Evolutionary conservation across 1,140 invertebrate genomes (phyloP).

Genomic region (Bradynema listronoti): DNA sequence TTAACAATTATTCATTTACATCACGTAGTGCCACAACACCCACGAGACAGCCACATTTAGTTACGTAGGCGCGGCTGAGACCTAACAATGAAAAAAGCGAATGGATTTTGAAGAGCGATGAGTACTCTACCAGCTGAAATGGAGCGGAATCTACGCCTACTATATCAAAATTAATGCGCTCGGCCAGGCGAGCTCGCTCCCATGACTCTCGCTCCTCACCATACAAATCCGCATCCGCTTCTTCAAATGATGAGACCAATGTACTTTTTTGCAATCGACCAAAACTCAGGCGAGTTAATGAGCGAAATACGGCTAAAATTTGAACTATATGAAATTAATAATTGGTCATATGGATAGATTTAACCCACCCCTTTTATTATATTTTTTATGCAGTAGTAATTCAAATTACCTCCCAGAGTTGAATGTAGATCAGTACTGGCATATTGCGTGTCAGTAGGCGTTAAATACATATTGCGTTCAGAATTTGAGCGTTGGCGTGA

Average conservation of each 20-base stretch:
- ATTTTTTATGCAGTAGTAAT: no score
- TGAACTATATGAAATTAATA: no score
- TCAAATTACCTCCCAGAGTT: no score
- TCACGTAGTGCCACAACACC: conserved; percentile 92
- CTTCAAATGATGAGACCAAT: background rate
- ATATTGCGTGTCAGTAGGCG: no score
- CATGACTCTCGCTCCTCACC: conserved; percentile 39
- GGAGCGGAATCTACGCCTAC: conserved; percentile 65
- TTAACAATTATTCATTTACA: conserved; percentile 61
- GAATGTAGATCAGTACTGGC: no score
- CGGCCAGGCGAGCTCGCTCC: conserved; percentile 62
- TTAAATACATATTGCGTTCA: no score
- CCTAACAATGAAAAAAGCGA: conserved; percentile 94
- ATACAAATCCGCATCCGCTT: conserved; percentile 27
- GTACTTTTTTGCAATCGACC: no score
- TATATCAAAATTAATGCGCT: conserved; percentile 23
- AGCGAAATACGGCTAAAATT: no score
- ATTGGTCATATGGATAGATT: no score
- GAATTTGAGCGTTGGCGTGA: no score
- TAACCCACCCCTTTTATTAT: no score
- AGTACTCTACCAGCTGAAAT: conserved; percentile 89
- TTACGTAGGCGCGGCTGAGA: conserved; percentile 92
- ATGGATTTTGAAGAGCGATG: conserved; percentile 86
- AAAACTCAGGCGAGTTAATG: no score
- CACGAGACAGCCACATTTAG: conserved; percentile 83